Base-by-base conservation (phyloP, 2,797 vertebrate species). In the Falco concolor region DNA sequence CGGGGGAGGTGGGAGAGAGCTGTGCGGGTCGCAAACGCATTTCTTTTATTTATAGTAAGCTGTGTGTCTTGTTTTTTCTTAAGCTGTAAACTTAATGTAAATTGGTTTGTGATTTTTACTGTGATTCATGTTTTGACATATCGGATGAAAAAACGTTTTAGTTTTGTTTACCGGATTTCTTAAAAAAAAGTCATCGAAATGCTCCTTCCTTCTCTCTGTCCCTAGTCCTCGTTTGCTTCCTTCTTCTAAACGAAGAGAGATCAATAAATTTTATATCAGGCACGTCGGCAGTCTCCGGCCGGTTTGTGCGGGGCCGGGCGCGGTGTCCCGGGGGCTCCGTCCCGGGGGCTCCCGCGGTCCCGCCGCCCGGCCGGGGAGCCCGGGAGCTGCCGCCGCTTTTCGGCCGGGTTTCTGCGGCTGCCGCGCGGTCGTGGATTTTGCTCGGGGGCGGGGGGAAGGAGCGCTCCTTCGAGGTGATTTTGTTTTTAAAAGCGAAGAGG, bases 11-110 rank as follows among this genome's bases (percentile, higher is more conserved):
- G 91, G 83, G 94, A 77, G 60, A 93, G 98, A 98, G 98, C 98
- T 98, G 98, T 99, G 98, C 98, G 98, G 98, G 98, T 98, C 98
- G 98, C 98, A 98, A 98, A 98, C 97, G 97, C 98, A 73, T 91
- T 97, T 93, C 56, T 97, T 98, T 98, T 98, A 98, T 99, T 99
- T 99, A 99, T 99, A 99, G 99, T 97, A 98, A 97, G 95, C 96
- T 98, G 91, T 95, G 90, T 95, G 95, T 96, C 91, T 95, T 54
- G 78, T 6, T 83, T 97, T 97, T 92, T 97, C 93, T 96, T 90
- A 90, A 98, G 90, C 97, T 98, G 98, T 98, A 98, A 98, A 98
- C 96, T 98, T 97, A 94, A 94, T 98, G 97, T 98, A 98, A 97
- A 97, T 88, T 96, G 93, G 89, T 98, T 96, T 97, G 98, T 98